A percentile compares a stretch with the other conserved stretches of the same genome.
These are phyloP conservation scores for Coelopa pilipes DNA, from an alignment of 2,888 invertebrate genomes.

Conservation along the genomic window DNA sequence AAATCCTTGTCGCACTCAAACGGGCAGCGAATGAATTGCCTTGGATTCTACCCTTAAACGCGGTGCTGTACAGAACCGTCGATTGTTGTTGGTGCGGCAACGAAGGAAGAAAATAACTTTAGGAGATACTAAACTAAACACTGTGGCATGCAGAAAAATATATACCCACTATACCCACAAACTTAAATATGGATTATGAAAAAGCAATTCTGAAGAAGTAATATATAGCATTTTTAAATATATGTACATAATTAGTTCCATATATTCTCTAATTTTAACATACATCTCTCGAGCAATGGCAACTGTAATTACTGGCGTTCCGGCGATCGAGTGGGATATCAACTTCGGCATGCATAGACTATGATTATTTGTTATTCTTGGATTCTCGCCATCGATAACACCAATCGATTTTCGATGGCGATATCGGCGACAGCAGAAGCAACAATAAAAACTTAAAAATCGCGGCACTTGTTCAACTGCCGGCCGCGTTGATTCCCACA, in stretches of 20 bases:
- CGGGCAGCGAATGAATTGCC: background rate
- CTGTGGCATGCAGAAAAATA: background rate
- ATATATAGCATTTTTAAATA: background rate
- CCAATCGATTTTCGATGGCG: constrained; percentile 63
- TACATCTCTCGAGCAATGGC: constrained; percentile 45
- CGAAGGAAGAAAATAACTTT: background rate
- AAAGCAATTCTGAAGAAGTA: too few relatives aligned
- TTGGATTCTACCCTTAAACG: too few relatives aligned
- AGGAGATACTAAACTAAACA: background rate
- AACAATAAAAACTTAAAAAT: constrained; percentile 51
- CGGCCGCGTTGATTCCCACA: constrained; percentile 51
- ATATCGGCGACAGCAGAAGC: constrained; percentile 53
- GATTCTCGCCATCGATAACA: constrained; percentile 34
- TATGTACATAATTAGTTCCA: too few relatives aligned
- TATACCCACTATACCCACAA: background rate
- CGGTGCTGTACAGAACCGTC: too few relatives aligned
- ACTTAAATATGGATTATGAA: background rate
- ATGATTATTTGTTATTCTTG: background rate
- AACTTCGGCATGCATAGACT: background rate
- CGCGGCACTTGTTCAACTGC: constrained; percentile 50
- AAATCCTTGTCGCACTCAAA: constrained; percentile 3
- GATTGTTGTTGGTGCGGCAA: too few relatives aligned
- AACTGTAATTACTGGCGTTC: constrained; percentile 45
- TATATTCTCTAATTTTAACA: constrained; percentile 29
- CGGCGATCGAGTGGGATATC: constrained; percentile 11